Evolutionary conservation across 2,113 vertebrate genomes (phyloP), one percentile per base, ranked within the genome.

Genomic region (Fulmarus glacialis): DNA sequence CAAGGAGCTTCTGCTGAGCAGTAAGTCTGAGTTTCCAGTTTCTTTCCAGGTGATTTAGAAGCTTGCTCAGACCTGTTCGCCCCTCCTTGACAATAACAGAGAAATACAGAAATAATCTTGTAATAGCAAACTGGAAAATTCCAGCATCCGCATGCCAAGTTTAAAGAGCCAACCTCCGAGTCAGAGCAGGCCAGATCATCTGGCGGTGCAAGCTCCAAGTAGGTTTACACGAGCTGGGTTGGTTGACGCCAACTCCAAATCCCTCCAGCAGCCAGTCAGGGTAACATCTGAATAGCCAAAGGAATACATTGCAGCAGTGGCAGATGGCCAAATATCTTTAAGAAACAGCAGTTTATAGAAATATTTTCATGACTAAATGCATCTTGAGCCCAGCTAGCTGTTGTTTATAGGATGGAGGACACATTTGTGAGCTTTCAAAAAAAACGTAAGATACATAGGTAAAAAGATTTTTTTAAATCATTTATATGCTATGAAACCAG

Each of bases 51-150:
- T 85, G 95, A 93, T 94, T 20, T 50, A 29, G 71, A 63, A 93
- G 91, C 97, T 66, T 97, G 97, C 87, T 91, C 89, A 50, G 94
- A 88, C 97, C 93, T 97, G 97, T 63, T 80, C 1, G 78, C 78
- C 43, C 91, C 96, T 96, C 94, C 96, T 90, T 56, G 8, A 10
- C 84, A 59, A 17, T 26, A 92, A 1, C 78, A 85, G 58, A 58
- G 64, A 12, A 75, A 68, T 4, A 22, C 60, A n/a, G 58, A 50
- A 23, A 78, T 10, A n/a, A 34, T 32, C 81, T 21, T 42, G 43
- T 13, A 81, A 32, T 8, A 55, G 94, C 87, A 66, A 91, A 73
- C 95, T 70, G 93, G 82, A 93, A 81, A 96, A 97, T 96, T 93
- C 96, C 95, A 88, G 62, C 70, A 27, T 19, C 53, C 11, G 3